A percentile compares a stretch with the other conserved stretches of the same genome.
Conservation (phyloP, 2,888 invertebrate genomes). For the Himalopsyche tibetana region DNA sequence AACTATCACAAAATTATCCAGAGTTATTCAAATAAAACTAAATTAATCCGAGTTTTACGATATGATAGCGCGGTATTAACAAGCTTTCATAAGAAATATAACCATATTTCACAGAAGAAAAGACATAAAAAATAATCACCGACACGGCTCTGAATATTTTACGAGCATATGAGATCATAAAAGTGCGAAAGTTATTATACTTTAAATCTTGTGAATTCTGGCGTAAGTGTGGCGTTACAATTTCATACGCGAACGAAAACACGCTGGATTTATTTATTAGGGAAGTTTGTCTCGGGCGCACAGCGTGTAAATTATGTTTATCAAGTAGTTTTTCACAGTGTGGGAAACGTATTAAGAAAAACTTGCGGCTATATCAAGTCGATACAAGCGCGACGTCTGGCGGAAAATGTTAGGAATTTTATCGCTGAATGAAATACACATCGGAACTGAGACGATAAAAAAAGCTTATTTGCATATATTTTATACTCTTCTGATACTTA, state of each 20-base stretch:
- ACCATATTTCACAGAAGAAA: slow-evolving; percentile 7
- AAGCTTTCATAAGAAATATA: slow-evolving; percentile 30
- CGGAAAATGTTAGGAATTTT: not conserved
- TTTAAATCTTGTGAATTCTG: slow-evolving; percentile 32
- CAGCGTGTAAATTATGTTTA: slow-evolving; percentile 39
- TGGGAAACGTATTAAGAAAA: slow-evolving; percentile 31
- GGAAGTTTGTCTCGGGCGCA: slow-evolving; percentile 31
- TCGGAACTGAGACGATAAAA: not conserved
- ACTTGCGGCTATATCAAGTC: not conserved
- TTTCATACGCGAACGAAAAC: slow-evolving; percentile 23
- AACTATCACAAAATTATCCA: no score
- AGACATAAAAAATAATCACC: slow-evolving; percentile 26
- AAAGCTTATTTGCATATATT: not conserved
- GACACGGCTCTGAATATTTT: slow-evolving; percentile 15
- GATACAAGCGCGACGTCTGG: not conserved
- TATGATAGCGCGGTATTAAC: slow-evolving; percentile 3
- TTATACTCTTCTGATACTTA: not conserved
- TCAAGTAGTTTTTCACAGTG: slow-evolving; percentile 40
- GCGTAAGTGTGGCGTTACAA: slow-evolving; percentile 20
- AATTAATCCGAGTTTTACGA: not conserved
- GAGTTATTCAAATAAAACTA: slow-evolving; percentile 10
- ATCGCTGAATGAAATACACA: slow-evolving; percentile 8
- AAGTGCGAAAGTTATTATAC: slow-evolving; percentile 31
- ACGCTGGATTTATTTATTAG: slow-evolving; percentile 42
- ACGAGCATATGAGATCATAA: slow-evolving; percentile 34